Percentiles rank a stretch among this genome's conserved stretches.
Conservation (phyloP, 2,113 vertebrate species). For the Elaphurus davidianus region DNA sequence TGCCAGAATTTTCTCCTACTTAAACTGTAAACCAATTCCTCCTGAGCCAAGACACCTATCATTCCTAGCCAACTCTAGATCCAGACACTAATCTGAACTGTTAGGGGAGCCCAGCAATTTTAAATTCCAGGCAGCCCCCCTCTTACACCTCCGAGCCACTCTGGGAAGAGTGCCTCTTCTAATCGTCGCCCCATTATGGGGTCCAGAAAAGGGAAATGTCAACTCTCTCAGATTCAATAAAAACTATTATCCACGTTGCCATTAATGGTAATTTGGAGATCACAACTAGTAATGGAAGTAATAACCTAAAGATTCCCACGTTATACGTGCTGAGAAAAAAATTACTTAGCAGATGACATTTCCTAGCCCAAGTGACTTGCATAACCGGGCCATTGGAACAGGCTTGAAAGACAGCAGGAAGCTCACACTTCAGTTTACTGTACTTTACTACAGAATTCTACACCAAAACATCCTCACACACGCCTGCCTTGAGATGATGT, state of each 20-base stretch:
- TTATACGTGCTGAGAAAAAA: neutral
- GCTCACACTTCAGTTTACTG: neutral
- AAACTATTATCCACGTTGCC: neutral
- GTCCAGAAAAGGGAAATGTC: neutral
- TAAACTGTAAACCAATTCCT: neutral
- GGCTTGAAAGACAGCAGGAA: neutral
- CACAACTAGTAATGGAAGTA: neutral
- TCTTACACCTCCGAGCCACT: neutral
- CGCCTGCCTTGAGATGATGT: neutral
- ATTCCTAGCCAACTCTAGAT: neutral
- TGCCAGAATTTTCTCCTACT: conserved; percentile 17
- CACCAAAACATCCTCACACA: neutral
- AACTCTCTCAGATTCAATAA: neutral
- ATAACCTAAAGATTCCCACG: neutral
- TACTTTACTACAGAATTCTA: neutral
- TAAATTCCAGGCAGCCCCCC: neutral
- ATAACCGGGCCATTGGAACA: neutral
- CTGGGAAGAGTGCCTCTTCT: neutral
- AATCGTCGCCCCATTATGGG: neutral
- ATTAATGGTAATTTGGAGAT: neutral
- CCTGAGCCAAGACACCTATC: neutral
- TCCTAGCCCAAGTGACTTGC: conserved; percentile 50
- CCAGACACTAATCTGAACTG: neutral
- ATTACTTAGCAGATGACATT: conserved; percentile 10
- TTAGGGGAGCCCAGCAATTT: neutral